These are phyloP conservation scores for Motacilla alba DNA, from an alignment of 2,113 vertebrate genomes.

Conservation along the genomic window DNA sequence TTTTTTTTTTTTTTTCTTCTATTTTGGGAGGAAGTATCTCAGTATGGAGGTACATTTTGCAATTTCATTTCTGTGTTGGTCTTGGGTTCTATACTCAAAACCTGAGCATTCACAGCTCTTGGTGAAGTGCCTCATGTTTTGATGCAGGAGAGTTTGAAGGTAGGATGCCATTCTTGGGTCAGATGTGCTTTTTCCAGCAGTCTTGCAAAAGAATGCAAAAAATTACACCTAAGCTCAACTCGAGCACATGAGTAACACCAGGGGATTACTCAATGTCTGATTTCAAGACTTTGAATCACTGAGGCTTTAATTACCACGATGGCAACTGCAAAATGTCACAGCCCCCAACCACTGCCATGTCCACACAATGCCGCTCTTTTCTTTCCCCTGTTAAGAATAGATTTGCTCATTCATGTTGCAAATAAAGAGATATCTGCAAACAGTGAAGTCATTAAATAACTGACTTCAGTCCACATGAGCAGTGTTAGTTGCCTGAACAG, in stretches of 20 bases:
- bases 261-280: slow-evolving; percentile 33
- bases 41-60: rapidly evolving
- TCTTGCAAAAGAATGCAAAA: background rate
- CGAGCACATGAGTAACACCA: slow-evolving; percentile 22
- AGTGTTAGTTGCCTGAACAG: background rate
- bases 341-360: background rate
- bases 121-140: background rate
- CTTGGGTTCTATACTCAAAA: background rate
- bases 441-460: slow-evolving; percentile 2
- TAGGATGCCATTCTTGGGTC: background rate
- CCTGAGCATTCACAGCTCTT: background rate
- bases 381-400: background rate
- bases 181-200: background rate
- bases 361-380: background rate
- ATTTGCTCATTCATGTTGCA: slow-evolving; percentile 9
- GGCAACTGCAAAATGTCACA: slow-evolving; percentile 24
- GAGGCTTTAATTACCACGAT: background rate
- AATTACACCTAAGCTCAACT: slow-evolving; percentile 11
- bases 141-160: background rate
- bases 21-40: background rate
- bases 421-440: slow-evolving; percentile 11
- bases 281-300: slow-evolving; percentile 48
- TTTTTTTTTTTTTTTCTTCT: background rate
- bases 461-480: background rate
- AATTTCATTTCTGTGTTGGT: background rate